These are phyloP conservation scores for Spilarctia lutea DNA, from an alignment of 2,888 invertebrate genomes.

Conservation along the genomic window DNA sequence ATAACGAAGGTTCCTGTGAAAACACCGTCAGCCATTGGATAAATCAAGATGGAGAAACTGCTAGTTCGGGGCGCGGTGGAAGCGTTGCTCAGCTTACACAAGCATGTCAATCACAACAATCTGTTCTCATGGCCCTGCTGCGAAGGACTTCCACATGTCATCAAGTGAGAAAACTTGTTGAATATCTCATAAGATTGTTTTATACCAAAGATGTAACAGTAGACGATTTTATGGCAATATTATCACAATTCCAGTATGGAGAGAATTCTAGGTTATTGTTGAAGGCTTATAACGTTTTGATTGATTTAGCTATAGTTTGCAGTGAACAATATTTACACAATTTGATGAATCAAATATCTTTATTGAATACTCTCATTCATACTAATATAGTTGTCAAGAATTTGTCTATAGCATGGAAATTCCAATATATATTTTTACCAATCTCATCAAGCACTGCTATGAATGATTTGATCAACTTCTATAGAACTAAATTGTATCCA, in stretches of 20 bases:
- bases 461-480: constrained; percentile 73
- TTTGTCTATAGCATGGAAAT: constrained; percentile 78
- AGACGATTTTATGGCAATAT: constrained; percentile 50
- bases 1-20: constrained; percentile 63
- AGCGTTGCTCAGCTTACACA: constrained; percentile 65
- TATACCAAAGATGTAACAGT: constrained; percentile 36
- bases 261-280: constrained; percentile 67
- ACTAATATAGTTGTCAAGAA: constrained; percentile 73
- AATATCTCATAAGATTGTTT: constrained; percentile 62
- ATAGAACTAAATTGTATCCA: constrained; percentile 44
- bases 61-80: constrained; percentile 64
- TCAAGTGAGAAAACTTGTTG: constrained; percentile 69
- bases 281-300: constrained; percentile 67
- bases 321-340: constrained; percentile 74
- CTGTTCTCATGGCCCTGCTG: constrained; percentile 63
- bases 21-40: constrained; percentile 60
- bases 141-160: constrained; percentile 70
- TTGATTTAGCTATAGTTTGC: constrained; percentile 69
- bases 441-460: constrained; percentile 73
- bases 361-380: constrained; percentile 72
- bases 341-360: constrained; percentile 64
- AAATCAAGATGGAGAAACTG: constrained; percentile 51
- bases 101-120: constrained; percentile 58
- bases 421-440: constrained; percentile 78
- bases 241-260: constrained; percentile 69